A percentile compares a stretch with the other conserved stretches of the same genome.
phyloP scores from a whole-genome alignment of 2,797 vertebrate species.

The Cyprinella venusta region DNA sequence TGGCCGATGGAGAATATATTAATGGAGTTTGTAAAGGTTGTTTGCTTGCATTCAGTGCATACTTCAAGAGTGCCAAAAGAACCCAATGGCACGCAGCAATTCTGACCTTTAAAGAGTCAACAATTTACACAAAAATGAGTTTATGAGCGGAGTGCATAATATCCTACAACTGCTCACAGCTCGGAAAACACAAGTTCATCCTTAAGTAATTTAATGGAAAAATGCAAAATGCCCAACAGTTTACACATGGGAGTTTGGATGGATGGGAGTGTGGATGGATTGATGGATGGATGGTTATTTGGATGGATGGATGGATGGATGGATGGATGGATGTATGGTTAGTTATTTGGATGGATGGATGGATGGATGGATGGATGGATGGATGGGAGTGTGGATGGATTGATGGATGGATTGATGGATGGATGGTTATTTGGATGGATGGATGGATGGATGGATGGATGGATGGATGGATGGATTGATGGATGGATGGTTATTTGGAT shows the following conservation, averaged over 20 bases:
- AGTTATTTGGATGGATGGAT: too few relatives aligned
- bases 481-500: too few relatives aligned
- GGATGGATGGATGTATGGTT: too few relatives aligned
- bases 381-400: too few relatives aligned
- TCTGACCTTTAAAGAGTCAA: slow-evolving; percentile 19
- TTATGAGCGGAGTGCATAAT: not conserved
- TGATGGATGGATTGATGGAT: too few relatives aligned
- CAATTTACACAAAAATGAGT: not conserved
- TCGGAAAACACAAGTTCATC: not conserved
- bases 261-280: too few relatives aligned
- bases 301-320: too few relatives aligned
- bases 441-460: too few relatives aligned
- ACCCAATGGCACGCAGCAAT: not conserved
- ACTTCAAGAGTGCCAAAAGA: not conserved
- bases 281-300: too few relatives aligned
- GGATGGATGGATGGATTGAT: too few relatives aligned
- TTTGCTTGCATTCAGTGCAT: not conserved
- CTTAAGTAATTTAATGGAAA: not conserved
- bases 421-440: too few relatives aligned
- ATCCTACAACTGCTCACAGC: not conserved
- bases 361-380: too few relatives aligned
- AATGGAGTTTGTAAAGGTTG: not conserved
- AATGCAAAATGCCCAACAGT: not conserved
- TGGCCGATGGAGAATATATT: not conserved
- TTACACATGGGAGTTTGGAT: not conserved